Conservation (phyloP, 2,888 invertebrate genomes). For the Cephus rjabovi region DNA sequence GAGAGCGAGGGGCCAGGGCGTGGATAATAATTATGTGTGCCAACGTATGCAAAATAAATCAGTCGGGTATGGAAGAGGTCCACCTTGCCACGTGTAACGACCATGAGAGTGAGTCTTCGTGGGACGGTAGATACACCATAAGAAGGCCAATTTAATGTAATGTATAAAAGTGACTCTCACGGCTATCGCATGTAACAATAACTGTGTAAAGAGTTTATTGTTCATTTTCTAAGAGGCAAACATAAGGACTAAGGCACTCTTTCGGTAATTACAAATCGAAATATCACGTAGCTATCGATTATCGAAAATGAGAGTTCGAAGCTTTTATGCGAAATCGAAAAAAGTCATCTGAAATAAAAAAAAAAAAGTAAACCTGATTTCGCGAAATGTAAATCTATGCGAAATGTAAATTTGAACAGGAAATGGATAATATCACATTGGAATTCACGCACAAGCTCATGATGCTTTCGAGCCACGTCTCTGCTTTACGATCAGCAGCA, state of each 20-base stretch:
- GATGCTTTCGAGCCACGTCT: neutral
- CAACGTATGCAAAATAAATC: slow-evolving; percentile 21
- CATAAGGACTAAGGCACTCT: neutral
- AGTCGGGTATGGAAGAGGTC: neutral
- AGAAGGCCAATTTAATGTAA: slow-evolving; percentile 19
- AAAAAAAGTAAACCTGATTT: neutral
- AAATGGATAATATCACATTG: neutral
- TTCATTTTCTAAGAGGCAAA: neutral
- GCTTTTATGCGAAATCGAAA: neutral
- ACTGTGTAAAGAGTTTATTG: slow-evolving; percentile 1
- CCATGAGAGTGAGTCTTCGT: slow-evolving; percentile 8
- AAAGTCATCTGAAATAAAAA: neutral
- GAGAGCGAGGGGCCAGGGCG: slow-evolving; percentile 8
- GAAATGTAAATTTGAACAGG: neutral
- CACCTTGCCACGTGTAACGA: neutral
- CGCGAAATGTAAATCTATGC: neutral
- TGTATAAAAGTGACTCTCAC: slow-evolving; percentile 28
- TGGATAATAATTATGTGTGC: slow-evolving; percentile 12
- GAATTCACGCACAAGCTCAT: neutral
- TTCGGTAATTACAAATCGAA: neutral
- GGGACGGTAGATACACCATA: slow-evolving; percentile 8
- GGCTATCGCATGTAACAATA: slow-evolving; percentile 16
- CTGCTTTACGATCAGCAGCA: neutral
- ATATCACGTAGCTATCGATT: no score
- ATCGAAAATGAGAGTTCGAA: neutral